phyloP scores from a whole-genome alignment of 2,113 vertebrate species.

The Tringa solitaria region DNA sequence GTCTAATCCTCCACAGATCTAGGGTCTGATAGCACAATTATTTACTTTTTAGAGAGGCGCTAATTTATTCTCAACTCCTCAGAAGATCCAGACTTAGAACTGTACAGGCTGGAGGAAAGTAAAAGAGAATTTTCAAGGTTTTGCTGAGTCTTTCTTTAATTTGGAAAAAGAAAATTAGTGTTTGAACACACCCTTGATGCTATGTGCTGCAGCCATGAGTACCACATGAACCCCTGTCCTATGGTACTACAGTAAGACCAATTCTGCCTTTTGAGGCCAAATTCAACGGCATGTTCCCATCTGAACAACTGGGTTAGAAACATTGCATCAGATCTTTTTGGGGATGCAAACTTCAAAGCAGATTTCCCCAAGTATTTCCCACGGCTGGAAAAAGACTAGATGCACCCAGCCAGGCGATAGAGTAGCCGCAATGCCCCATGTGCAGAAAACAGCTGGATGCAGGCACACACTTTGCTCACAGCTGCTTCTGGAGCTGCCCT shows the following conservation, averaged over 20 bases:
- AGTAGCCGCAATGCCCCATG: neutral
- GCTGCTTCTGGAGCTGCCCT: neutral
- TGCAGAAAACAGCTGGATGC: neutral
- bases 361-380: neutral
- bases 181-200: neutral
- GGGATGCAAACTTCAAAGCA: neutral
- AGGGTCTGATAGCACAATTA: neutral
- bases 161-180: neutral
- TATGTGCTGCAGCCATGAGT: neutral
- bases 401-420: fast-evolving
- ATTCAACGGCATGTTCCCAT: neutral
- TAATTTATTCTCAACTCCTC: neutral
- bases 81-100: neutral
- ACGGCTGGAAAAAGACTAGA: neutral
- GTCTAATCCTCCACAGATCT: neutral
- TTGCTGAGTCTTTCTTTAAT: neutral
- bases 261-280: neutral
- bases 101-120: neutral
- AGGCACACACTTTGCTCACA: neutral
- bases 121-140: neutral
- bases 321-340: too few species aligned
- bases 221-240: neutral
- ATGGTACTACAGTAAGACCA: neutral
- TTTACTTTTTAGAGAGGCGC: neutral
- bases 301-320: neutral